These are phyloP conservation scores for Sebastolobus alascanus DNA, from an alignment of 2,797 vertebrate species.

Conservation along the genomic window DNA sequence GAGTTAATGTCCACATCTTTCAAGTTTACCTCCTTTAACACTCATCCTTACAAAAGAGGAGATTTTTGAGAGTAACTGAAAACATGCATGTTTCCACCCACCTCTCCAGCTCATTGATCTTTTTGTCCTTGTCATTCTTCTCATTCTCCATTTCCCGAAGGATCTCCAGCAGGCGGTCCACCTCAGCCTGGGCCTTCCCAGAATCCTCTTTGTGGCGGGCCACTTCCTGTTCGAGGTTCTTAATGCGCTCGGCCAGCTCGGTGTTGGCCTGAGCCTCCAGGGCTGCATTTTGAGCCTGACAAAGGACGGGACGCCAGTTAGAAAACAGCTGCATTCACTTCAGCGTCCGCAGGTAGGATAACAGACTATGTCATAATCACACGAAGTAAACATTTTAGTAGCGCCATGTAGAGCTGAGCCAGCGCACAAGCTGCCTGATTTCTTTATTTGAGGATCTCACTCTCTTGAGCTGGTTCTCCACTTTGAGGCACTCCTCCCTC, in stretches of 20 bases:
- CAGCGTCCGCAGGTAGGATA: neutral
- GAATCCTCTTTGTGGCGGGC: slow-evolving; percentile 91
- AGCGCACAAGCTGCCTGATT: neutral
- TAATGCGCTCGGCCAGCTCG: slow-evolving; percentile 91
- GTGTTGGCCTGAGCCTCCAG: slow-evolving; percentile 94
- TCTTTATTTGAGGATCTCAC: slow-evolving; percentile 73
- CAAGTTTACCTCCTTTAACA: neutral
- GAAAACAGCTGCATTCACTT: neutral
- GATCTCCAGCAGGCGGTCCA: slow-evolving; percentile 97
- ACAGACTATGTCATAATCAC: neutral
- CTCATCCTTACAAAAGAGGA: neutral
- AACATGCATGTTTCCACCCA: slow-evolving; percentile 71
- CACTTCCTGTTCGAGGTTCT: slow-evolving; percentile 92
- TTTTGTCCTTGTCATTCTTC: slow-evolving; percentile 99
- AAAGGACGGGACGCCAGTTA: slow-evolving; percentile 22
- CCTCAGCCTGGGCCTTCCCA: slow-evolving; percentile 95
- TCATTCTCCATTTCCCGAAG: slow-evolving; percentile 99
- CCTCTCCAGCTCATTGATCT: slow-evolving; percentile 97
- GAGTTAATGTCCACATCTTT: neutral
- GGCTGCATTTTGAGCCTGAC: slow-evolving; percentile 92
- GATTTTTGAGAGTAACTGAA: neutral
- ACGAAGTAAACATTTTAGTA: neutral
- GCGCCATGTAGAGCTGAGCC: neutral
- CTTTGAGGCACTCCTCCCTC: slow-evolving; percentile 94
- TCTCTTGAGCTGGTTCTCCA: slow-evolving; percentile 96